Conservation (phyloP, 2,797 vertebrate species). For the Sardinella longiceps region DNA sequence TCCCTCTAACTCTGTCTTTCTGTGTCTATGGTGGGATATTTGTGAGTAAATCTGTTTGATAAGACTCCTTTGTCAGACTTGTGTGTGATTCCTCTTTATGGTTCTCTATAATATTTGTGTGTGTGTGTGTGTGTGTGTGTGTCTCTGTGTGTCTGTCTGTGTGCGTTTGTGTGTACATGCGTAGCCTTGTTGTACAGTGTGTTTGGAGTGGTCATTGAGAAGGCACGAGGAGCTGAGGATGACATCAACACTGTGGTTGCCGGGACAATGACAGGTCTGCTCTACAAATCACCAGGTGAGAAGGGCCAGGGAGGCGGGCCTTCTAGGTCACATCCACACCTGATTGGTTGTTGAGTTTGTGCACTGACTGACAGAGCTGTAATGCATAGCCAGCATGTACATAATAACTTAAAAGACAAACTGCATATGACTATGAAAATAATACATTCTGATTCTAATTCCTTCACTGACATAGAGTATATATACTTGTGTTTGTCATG, state of each 20-base stretch:
- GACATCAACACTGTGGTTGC: conserved; percentile 95
- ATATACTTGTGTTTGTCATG: no score
- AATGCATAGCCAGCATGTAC: neutral
- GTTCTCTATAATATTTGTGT: no score
- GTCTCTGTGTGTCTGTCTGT: neutral
- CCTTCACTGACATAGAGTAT: no score
- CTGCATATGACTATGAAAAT: no score
- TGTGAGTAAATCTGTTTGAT: neutral
- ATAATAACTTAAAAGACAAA: no score
- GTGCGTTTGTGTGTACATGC: conserved; percentile 35
- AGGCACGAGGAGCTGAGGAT: conserved; percentile 94
- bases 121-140: neutral
- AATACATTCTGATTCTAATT: no score
- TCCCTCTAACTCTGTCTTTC: no score
- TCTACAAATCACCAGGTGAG: conserved; percentile 93
- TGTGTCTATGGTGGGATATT: no score
- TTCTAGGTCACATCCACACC: neutral
- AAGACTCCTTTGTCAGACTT: neutral
- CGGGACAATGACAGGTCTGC: conserved; percentile 93
- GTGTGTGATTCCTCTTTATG: no score
- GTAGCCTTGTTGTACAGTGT: conserved; percentile 91
- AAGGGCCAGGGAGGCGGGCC: neutral
- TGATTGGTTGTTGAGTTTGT: neutral
- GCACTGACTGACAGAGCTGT: neutral
- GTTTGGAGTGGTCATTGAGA: conserved; percentile 94